Evolutionary conservation across 2,797 vertebrate species (phyloP).

Genomic region (Coluber constrictor): DNA sequence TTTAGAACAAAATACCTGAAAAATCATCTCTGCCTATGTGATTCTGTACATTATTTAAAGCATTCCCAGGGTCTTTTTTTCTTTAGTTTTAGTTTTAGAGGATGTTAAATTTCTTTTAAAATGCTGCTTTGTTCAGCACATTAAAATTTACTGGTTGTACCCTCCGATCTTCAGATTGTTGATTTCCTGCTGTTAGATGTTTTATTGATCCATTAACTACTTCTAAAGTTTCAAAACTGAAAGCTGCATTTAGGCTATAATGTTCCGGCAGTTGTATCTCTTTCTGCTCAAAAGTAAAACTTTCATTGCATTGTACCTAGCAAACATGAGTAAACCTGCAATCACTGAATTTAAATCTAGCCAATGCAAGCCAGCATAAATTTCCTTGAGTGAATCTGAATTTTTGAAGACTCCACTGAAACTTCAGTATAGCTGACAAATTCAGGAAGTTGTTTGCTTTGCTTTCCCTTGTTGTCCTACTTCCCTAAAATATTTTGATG

Average conservation of each 20-base stretch:
- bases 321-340: background rate
- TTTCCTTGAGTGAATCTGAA: background rate
- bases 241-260: background rate
- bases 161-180: background rate
- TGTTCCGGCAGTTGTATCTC: background rate
- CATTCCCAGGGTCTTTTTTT: background rate
- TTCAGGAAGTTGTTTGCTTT: background rate
- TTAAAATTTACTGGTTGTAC: background rate
- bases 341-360: background rate
- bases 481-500: background rate
- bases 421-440: background rate
- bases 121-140: background rate
- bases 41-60: background rate
- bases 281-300: background rate
- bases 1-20: background rate
- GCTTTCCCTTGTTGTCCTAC: background rate
- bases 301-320: background rate
- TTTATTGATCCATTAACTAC: background rate
- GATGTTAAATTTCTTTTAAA: background rate
- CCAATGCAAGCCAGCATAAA: background rate
- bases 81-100: background rate
- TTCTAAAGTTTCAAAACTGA: background rate
- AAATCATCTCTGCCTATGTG: background rate
- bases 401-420: background rate
- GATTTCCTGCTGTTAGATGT: background rate